phyloP scores from a whole-genome alignment of 1,140 invertebrate species.

The Drosophila nigrodunni region DNA sequence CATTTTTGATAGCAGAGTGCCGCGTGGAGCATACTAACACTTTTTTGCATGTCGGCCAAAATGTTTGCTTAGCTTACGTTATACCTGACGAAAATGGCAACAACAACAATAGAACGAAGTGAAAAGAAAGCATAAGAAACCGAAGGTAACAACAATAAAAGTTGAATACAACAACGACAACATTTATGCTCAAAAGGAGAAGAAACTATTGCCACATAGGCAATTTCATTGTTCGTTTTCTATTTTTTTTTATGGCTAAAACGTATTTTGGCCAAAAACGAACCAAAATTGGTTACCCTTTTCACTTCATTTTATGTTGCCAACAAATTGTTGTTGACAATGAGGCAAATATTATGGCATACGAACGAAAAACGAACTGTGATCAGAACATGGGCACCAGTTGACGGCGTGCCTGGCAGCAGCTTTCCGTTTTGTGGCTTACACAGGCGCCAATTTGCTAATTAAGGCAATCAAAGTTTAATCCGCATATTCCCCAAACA shows the following conservation, averaged over 20 bases:
- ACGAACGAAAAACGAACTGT: background rate
- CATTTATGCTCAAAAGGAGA: constrained; percentile 23
- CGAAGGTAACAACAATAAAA: constrained; percentile 74
- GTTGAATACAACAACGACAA: constrained; percentile 21
- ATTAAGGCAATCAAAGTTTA: constrained; percentile 76
- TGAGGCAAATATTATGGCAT: background rate
- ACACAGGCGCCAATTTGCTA: constrained; percentile 62
- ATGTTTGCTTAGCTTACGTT: constrained; percentile 70
- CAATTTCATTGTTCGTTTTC: constrained; percentile 71
- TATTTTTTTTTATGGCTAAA: constrained; percentile 53
- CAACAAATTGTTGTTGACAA: constrained; percentile 50
- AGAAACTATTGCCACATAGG: constrained; percentile 75
- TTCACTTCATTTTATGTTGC: constrained; percentile 69
- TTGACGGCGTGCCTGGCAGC: background rate
- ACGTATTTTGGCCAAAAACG: constrained; percentile 47
- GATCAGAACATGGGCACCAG: background rate
- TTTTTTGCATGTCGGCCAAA: constrained; percentile 62
- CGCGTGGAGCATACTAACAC: constrained; percentile 76
- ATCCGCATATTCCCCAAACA: constrained; percentile 44
- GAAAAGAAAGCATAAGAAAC: constrained; percentile 30
- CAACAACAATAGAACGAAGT: constrained; percentile 14
- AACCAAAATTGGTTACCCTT: constrained; percentile 76
- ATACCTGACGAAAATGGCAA: constrained; percentile 55
- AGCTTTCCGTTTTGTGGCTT: constrained; percentile 4
- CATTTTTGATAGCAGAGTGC: constrained; percentile 64